Conservation (phyloP, 2,797 vertebrate species). For the Zonotrichia albicollis region DNA sequence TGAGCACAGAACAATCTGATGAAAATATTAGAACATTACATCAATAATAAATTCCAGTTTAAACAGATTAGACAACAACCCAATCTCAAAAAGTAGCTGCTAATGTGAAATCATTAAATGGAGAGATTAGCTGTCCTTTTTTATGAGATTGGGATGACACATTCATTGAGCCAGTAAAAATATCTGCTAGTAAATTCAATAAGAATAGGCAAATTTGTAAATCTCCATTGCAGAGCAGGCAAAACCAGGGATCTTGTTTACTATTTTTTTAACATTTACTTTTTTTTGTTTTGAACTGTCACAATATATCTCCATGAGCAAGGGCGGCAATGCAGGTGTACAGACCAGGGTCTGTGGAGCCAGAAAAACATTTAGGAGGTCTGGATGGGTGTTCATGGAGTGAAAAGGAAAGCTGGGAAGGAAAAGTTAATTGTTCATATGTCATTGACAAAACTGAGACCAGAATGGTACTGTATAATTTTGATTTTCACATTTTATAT, state of each 20-base stretch:
- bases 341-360: background rate
- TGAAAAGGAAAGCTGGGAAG: background rate
- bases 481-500: background rate
- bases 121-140: background rate
- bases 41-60: slow-evolving; percentile 15
- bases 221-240: background rate
- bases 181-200: background rate
- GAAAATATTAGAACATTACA: background rate
- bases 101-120: slow-evolving; percentile 31
- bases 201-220: background rate
- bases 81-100: background rate
- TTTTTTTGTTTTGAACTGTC: background rate
- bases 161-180: background rate
- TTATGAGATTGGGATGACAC: background rate
- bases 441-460: background rate
- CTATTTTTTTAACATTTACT: background rate
- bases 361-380: background rate
- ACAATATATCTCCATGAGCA: accelerated
- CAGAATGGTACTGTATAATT: background rate
- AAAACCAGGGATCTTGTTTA: background rate
- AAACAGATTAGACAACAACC: slow-evolving; percentile 4
- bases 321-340: background rate
- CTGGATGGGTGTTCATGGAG: background rate
- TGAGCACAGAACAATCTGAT: background rate
- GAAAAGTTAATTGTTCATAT: background rate